These are phyloP conservation scores for Vulpes lagopus DNA, from an alignment of 2,113 vertebrate species.

Conservation along the genomic window DNA sequence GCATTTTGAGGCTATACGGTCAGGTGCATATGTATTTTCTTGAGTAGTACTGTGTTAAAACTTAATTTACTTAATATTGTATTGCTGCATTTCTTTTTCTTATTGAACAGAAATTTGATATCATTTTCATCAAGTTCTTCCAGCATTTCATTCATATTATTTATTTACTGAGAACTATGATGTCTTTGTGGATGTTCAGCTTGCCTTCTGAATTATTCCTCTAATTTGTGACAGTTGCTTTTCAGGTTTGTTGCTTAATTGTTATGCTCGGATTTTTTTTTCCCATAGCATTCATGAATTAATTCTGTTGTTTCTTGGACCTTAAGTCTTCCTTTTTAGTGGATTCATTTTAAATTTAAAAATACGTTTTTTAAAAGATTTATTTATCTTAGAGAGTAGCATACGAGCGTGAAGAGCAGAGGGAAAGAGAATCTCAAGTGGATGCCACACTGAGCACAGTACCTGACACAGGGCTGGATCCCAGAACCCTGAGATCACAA, in stretches of 20 bases:
- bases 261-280: neutral
- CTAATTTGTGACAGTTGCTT: neutral
- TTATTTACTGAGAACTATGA: neutral
- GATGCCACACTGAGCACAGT: neutral
- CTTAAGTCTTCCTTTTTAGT: neutral
- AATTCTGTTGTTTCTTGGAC: slow-evolving; percentile 7
- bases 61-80: neutral
- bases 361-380: neutral
- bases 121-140: neutral
- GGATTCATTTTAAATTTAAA: neutral
- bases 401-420: neutral
- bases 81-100: neutral
- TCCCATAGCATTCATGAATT: neutral
- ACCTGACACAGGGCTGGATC: neutral
- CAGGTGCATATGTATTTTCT: neutral
- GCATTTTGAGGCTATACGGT: neutral
- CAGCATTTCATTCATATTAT: neutral
- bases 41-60: neutral
- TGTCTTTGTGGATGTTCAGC: neutral
- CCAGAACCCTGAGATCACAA: neutral
- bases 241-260: neutral
- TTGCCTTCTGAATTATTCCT: neutral
- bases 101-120: neutral
- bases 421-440: neutral
- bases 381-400: neutral